These are phyloP conservation scores for Malacosoma neustria DNA, from an alignment of 2,888 invertebrate species.

Conservation along the genomic window DNA sequence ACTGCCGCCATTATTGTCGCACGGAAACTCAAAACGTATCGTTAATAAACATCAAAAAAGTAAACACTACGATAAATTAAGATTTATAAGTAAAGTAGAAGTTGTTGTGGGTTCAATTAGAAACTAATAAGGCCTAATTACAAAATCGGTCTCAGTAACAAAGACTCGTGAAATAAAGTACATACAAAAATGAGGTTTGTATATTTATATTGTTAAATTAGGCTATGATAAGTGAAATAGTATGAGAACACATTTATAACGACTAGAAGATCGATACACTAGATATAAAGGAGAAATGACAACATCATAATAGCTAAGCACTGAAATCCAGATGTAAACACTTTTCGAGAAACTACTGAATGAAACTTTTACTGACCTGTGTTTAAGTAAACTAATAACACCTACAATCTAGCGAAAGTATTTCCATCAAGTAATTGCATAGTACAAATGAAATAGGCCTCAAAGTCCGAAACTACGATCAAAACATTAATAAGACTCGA, in stretches of 20 bases:
- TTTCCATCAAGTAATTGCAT: slow-evolving; percentile 62
- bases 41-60: slow-evolving; percentile 65
- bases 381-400: slow-evolving; percentile 41
- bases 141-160: slow-evolving; percentile 45
- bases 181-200: slow-evolving; percentile 62
- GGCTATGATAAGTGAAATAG: slow-evolving; percentile 28
- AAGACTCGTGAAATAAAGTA: slow-evolving; percentile 51
- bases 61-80: slow-evolving; percentile 58
- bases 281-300: slow-evolving; percentile 52
- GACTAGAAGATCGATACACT: slow-evolving; percentile 20
- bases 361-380: slow-evolving; percentile 53
- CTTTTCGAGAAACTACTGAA: slow-evolving; percentile 64
- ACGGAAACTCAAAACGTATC: slow-evolving; percentile 69
- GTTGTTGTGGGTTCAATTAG: slow-evolving; percentile 12
- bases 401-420: slow-evolving; percentile 54
- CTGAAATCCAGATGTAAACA: slow-evolving; percentile 86
- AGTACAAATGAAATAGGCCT: slow-evolving; percentile 58
- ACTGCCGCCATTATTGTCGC: slow-evolving; percentile 74
- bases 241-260: slow-evolving; percentile 12
- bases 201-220: slow-evolving; percentile 37
- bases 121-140: slow-evolving; percentile 15
- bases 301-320: slow-evolving; percentile 75
- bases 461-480: slow-evolving; percentile 73
- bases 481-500: slow-evolving; percentile 88
- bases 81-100: slow-evolving; percentile 18